Evolutionary conservation across 2,888 invertebrate species (phyloP).

Genomic region (Crematogaster levior): DNA sequence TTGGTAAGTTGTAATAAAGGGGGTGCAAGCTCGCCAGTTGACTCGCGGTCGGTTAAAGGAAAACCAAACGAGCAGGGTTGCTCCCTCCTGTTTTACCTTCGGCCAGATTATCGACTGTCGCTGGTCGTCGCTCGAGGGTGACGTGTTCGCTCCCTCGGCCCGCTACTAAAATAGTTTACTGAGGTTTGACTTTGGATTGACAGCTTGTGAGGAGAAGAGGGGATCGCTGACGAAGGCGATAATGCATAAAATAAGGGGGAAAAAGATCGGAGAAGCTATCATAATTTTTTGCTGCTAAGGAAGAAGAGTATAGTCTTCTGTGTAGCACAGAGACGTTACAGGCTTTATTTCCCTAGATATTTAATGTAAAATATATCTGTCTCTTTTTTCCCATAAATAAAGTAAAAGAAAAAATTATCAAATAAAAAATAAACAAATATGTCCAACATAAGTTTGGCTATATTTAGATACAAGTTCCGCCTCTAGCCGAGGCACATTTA

Average conservation of each 20-base stretch:
- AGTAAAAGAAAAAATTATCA: neutral
- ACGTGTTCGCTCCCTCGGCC: conserved; percentile 84
- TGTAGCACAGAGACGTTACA: neutral
- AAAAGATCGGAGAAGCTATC: neutral
- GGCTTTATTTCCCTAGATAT: neutral
- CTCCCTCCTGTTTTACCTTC: conserved; percentile 85
- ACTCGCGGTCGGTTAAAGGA: conserved; percentile 75
- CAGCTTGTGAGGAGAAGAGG: conserved; percentile 38
- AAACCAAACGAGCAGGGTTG: conserved; percentile 67
- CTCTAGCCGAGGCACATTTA: neutral
- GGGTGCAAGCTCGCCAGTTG: conserved; percentile 80
- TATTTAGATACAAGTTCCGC: neutral
- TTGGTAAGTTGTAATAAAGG: conserved; percentile 80
- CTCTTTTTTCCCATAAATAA: neutral
- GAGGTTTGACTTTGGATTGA: conserved; percentile 76
- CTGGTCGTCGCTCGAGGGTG: conserved; percentile 85
- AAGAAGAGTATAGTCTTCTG: neutral
- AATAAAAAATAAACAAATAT: too few relatives aligned
- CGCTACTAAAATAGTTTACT: conserved; percentile 84
- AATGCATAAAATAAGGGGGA: neutral
- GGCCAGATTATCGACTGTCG: conserved; percentile 86
- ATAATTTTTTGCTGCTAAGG: neutral
- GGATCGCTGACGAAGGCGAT: conserved; percentile 20
- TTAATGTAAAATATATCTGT: neutral
- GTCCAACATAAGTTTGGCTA: neutral